phyloP scores from a whole-genome alignment of 2,888 invertebrate genomes.

The Rhamnusium bicolor region DNA sequence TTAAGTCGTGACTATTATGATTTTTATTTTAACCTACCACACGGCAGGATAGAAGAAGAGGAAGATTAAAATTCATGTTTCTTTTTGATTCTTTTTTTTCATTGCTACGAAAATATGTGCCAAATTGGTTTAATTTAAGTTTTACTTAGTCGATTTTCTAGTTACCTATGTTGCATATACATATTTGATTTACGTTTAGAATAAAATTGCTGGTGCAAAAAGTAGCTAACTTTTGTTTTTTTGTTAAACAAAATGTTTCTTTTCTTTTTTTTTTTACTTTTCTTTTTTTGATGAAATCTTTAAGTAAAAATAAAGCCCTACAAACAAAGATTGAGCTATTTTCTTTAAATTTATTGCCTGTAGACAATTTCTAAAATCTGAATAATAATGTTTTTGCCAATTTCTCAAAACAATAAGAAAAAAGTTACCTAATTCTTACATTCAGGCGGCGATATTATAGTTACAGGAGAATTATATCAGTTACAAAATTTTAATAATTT shows the following conservation, averaged over 20 bases:
- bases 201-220: not conserved
- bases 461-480: too few species aligned
- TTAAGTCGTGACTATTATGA: not conserved
- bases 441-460: slow-evolving; percentile 7
- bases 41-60: slow-evolving; percentile 1
- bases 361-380: not conserved
- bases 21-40: not conserved
- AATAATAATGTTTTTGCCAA: not conserved
- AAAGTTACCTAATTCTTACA: slow-evolving; percentile 5
- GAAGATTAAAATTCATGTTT: not conserved
- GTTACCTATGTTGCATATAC: not conserved
- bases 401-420: not conserved
- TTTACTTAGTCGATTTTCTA: not conserved
- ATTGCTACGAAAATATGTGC: not conserved
- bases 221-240: not conserved
- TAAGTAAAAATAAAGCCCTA: not conserved
- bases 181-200: not conserved
- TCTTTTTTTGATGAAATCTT: not conserved
- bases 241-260: not conserved
- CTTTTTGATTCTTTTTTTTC: not conserved
- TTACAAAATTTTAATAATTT: too few species aligned
- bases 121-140: slow-evolving; percentile 2
- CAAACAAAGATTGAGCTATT: not conserved
- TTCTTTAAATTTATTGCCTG: not conserved
- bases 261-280: not conserved